phyloP scores from a whole-genome alignment of 2,888 invertebrate genomes.

The Cosmia pyralina region DNA sequence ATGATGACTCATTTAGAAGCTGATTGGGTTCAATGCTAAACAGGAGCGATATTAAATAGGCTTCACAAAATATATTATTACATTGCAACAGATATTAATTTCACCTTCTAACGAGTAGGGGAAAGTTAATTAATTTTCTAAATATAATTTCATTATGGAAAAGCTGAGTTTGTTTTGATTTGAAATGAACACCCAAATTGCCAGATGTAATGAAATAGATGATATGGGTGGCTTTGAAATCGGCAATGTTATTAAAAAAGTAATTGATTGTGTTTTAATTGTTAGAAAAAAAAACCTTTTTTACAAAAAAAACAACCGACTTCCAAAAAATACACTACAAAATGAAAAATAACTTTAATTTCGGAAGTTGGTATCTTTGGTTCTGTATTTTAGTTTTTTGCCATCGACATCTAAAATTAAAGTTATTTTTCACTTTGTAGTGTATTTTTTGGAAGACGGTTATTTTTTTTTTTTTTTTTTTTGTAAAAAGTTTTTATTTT shows the following conservation, averaged over 20 bases:
- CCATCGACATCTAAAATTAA: no score
- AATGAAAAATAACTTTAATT: no score
- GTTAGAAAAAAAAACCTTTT: neutral
- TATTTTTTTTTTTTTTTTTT: no score
- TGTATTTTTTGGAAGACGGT: no score
- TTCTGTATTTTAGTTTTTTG: no score
- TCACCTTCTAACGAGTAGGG: slow-evolving; percentile 33
- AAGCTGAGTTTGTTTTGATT: slow-evolving; percentile 48
- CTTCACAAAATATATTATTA: slow-evolving; percentile 49
- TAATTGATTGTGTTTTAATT: neutral
- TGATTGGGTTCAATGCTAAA: slow-evolving; percentile 49
- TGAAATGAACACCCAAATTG: slow-evolving; percentile 37
- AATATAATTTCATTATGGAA: slow-evolving; percentile 47
- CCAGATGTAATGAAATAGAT: slow-evolving; percentile 21
- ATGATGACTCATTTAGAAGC: slow-evolving; percentile 51
- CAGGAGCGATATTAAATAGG: slow-evolving; percentile 42
- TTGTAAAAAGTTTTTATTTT: no score
- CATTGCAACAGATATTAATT: slow-evolving; percentile 54
- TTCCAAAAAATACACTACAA: no score
- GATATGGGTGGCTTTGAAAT: slow-evolving; percentile 2
- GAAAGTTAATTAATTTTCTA: slow-evolving; percentile 60
- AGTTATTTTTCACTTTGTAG: no score
- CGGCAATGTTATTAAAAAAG: neutral
- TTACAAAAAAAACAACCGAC: no score
- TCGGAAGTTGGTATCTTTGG: no score